Conservation (phyloP, 2,113 vertebrate genomes). For the Oxyura jamaicensis region DNA sequence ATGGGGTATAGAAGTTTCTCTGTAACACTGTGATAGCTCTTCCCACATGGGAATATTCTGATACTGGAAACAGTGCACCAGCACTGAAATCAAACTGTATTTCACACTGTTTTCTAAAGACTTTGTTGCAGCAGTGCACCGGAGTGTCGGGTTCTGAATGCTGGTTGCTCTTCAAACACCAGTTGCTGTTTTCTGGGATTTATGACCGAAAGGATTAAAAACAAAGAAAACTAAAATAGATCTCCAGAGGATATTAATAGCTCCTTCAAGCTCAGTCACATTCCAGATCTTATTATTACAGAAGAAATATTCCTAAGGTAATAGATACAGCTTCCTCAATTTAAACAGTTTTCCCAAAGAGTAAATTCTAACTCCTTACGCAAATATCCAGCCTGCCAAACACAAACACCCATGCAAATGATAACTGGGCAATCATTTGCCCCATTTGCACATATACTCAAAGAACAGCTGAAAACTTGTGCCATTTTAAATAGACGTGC, state of each 20-base stretch:
- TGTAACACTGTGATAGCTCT: not conserved
- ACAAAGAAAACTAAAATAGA: conserved; percentile 22
- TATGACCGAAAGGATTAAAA: conserved; percentile 52
- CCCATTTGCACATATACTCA: not conserved
- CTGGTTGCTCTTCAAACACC: not conserved
- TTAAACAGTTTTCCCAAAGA: not conserved
- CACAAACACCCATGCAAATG: not conserved
- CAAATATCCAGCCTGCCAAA: not conserved
- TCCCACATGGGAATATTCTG: not conserved
- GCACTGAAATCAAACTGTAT: not conserved
- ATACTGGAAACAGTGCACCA: not conserved
- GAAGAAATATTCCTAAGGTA: conserved; percentile 4
- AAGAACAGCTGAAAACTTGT: not conserved
- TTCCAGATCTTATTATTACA: conserved; percentile 6
- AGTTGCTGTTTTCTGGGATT: conserved; percentile 29
- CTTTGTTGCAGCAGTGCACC: not conserved
- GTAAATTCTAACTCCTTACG: not conserved
- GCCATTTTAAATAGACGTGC: not conserved
- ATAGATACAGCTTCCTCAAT: not conserved
- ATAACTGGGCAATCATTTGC: not conserved
- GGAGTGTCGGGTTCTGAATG: not conserved
- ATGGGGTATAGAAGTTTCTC: not conserved
- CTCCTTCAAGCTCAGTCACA: not conserved
- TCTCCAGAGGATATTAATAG: conserved; percentile 12
- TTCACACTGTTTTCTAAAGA: not conserved